These are phyloP conservation scores for Rotaria socialis DNA, from an alignment of 2,888 invertebrate genomes.

Conservation along the genomic window DNA sequence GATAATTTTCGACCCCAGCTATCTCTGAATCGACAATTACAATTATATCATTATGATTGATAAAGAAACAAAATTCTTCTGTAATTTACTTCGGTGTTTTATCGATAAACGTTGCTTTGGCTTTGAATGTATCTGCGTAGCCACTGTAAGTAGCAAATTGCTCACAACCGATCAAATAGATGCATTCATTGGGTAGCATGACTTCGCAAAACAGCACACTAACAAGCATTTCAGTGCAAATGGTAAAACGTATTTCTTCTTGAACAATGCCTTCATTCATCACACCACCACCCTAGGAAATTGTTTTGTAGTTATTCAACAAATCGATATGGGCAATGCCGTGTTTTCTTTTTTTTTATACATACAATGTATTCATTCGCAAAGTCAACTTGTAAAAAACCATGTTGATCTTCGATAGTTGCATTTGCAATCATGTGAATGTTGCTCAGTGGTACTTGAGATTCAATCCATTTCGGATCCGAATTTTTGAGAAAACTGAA, in stretches of 20 bases:
- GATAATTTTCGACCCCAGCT: constrained; percentile 58
- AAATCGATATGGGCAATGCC: too few species aligned
- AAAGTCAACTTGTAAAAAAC: constrained; percentile 76
- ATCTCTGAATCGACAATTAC: constrained; percentile 52
- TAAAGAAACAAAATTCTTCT: neutral
- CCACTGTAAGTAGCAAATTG: constrained; percentile 62
- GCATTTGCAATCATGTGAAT: constrained; percentile 72
- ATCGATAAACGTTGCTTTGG: neutral
- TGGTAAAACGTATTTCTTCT: constrained; percentile 86
- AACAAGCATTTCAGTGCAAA: constrained; percentile 80
- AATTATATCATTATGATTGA: too few species aligned
- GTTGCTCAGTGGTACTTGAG: constrained; percentile 64
- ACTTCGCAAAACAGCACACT: constrained; percentile 77
- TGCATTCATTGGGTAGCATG: constrained; percentile 72
- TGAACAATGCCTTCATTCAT: constrained; percentile 79
- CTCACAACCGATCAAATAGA: constrained; percentile 69
- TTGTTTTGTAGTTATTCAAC: too few species aligned
- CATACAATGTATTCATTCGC: constrained; percentile 67
- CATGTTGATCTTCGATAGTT: constrained; percentile 80
- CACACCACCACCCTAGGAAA: constrained; percentile 73
- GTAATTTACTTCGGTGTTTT: constrained; percentile 35
- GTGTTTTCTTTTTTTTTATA: too few species aligned
- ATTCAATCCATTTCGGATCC: constrained; percentile 67
- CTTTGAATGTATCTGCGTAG: constrained; percentile 35
- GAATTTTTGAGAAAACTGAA: constrained; percentile 63